Percentiles rank a stretch among this genome's conserved stretches.
These are phyloP conservation scores for Tenthredo distinguenda DNA, from an alignment of 2,888 invertebrate genomes.

Conservation along the genomic window DNA sequence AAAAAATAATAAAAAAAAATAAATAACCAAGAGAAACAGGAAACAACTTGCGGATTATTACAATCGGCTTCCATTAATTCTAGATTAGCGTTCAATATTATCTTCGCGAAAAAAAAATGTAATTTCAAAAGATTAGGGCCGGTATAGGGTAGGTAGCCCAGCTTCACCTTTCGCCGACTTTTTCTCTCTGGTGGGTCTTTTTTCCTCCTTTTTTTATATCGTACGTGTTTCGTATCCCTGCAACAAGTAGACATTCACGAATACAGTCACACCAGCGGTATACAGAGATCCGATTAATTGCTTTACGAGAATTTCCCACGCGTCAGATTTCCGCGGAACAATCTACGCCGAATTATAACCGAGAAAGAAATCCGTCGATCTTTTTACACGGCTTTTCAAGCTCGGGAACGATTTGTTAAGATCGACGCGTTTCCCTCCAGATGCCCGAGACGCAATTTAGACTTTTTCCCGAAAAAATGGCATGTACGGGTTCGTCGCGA, in stretches of 20 bases:
- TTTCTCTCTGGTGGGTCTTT: not conserved
- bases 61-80: constrained; percentile 36
- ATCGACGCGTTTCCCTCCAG: not conserved
- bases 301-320: not conserved
- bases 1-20: not conserved
- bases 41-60: constrained; percentile 21
- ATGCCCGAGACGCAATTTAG: not conserved
- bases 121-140: constrained; percentile 11
- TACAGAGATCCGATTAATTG: not conserved
- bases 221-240: not conserved
- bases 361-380: not conserved
- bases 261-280: not conserved
- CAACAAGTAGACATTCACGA: not conserved
- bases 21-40: not conserved
- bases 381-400: not conserved
- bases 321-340: not conserved
- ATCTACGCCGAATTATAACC: not conserved
- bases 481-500: not conserved
- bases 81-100: constrained; percentile 8
- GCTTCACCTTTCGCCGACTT: not conserved
- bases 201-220: not conserved
- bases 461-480: not conserved
- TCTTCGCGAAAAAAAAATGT: not conserved
- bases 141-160: not conserved
- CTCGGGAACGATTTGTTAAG: not conserved